A percentile compares a stretch with the other conserved stretches of the same genome.
Evolutionary conservation across 35 echinoderm and acorn worm species (phyloP).

Genomic region (Eucidaris tribuloides): DNA sequence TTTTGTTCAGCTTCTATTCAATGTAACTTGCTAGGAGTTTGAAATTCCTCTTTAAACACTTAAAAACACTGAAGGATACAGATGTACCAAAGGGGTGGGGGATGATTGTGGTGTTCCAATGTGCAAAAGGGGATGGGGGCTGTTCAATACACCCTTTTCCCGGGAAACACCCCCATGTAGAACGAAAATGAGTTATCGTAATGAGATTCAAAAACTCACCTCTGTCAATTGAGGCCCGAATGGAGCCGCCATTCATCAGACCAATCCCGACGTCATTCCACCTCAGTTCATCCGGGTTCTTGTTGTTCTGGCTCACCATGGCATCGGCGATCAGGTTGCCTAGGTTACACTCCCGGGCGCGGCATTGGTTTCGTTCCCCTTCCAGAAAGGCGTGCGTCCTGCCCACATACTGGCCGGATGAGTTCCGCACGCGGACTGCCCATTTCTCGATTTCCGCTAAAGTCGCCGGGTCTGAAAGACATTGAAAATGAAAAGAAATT

Average conservation of each 20-base stretch:
- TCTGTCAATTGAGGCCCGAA: constrained; percentile 44
- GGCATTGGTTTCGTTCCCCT: constrained; percentile 7
- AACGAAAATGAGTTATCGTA: too few species aligned
- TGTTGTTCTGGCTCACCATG: constrained; percentile 42
- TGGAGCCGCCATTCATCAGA: constrained; percentile 72
- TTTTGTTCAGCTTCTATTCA: too few species aligned
- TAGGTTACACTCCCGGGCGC: constrained; percentile 67
- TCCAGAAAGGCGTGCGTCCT: constrained; percentile 61
- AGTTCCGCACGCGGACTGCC: constrained; percentile 21
- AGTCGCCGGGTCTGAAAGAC: constrained; percentile 31
- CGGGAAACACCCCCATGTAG: too few species aligned
- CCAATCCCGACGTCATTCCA: constrained; percentile 95
- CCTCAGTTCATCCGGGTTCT: constrained; percentile 28
- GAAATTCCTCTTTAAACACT: too few species aligned
- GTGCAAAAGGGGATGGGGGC: too few species aligned
- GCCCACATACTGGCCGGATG: constrained; percentile 23
- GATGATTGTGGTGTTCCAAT: too few species aligned
- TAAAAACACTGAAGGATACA: too few species aligned
- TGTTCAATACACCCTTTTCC: too few species aligned
- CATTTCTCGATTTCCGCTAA: constrained; percentile 40
- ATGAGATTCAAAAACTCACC: too few species aligned
- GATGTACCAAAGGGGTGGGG: too few species aligned
- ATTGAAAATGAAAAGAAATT: neutral
- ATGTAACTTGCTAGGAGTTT: too few species aligned
- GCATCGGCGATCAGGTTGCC: constrained; percentile 72